phyloP scores from a whole-genome alignment of 1,140 invertebrate genomes.

The Drosophila ogumai region DNA sequence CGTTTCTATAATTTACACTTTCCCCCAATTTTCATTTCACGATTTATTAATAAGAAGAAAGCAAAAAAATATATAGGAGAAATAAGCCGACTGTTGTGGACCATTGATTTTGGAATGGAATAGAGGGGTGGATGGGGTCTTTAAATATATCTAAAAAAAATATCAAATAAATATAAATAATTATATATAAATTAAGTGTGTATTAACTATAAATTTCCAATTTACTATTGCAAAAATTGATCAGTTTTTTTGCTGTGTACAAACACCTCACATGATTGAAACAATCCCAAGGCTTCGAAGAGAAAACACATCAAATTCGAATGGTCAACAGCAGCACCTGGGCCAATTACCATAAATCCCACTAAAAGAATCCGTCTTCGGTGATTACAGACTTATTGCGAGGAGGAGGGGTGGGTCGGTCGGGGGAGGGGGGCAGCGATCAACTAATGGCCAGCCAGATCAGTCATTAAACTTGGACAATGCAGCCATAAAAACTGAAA shows the following conservation, averaged over 20 bases:
- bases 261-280: constrained; percentile 7
- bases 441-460: constrained; percentile 58
- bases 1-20: constrained; percentile 80
- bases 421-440: neutral
- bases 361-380: constrained; percentile 20
- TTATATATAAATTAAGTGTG: no score
- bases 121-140: neutral
- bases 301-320: constrained; percentile 7
- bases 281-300: constrained; percentile 6
- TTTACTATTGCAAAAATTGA: neutral
- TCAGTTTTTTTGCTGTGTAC: neutral
- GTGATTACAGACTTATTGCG: constrained; percentile 17
- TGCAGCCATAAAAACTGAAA: constrained; percentile 68
- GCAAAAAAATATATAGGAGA: constrained; percentile 22
- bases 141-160: no score
- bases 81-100: constrained; percentile 23
- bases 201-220: no score
- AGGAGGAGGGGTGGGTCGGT: neutral
- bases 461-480: constrained; percentile 71
- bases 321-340: constrained; percentile 53
- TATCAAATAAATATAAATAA: no score
- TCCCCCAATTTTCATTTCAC: constrained; percentile 63
- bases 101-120: constrained; percentile 12
- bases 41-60: constrained; percentile 58
- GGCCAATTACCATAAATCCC: constrained; percentile 48